Conservation (phyloP, 2,797 vertebrate species). For the Aeoliscus strigatus region DNA sequence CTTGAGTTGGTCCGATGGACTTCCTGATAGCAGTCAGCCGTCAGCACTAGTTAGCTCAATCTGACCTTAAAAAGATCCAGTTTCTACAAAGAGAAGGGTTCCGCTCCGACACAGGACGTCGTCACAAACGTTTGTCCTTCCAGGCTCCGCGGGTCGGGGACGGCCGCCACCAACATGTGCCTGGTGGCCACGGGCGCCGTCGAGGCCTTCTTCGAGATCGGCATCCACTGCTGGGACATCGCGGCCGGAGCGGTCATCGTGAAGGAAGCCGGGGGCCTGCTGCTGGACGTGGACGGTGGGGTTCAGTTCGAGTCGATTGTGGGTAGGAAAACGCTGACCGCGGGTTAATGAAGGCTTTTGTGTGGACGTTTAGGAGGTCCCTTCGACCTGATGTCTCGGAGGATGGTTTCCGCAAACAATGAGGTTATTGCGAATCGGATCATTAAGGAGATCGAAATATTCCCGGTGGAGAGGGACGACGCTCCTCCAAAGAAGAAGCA, state of each 20-base stretch:
- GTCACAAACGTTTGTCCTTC: conserved; percentile 1
- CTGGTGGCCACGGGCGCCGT: conserved; percentile 86
- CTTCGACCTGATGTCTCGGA: conserved; percentile 93
- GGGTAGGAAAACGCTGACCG: not conserved
- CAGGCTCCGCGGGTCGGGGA: conserved; percentile 89
- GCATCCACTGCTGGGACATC: conserved; percentile 97
- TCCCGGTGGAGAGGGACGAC: conserved; percentile 82
- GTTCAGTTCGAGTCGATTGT: conserved; percentile 1
- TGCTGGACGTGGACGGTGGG: conserved; percentile 85
- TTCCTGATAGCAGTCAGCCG: no score
- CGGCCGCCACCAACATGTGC: conserved; percentile 95
- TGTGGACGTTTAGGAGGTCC: conserved; percentile 75
- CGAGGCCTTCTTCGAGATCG: conserved; percentile 94
- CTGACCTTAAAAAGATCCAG: no score
- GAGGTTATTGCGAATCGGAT: conserved; percentile 78
- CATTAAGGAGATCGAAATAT: conserved; percentile 83
- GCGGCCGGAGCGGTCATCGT: conserved; percentile 89
- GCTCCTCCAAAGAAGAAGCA: conserved; percentile 9
- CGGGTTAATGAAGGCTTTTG: conserved; percentile 14
- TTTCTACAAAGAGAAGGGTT: no score
- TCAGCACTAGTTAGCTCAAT: no score
- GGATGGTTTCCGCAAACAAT: conserved; percentile 87
- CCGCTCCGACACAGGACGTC: no score
- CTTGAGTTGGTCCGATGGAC: no score
- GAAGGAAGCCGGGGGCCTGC: conserved; percentile 86